phyloP scores from a whole-genome alignment of 2,797 vertebrate species.

The Coreius guichenoti region DNA sequence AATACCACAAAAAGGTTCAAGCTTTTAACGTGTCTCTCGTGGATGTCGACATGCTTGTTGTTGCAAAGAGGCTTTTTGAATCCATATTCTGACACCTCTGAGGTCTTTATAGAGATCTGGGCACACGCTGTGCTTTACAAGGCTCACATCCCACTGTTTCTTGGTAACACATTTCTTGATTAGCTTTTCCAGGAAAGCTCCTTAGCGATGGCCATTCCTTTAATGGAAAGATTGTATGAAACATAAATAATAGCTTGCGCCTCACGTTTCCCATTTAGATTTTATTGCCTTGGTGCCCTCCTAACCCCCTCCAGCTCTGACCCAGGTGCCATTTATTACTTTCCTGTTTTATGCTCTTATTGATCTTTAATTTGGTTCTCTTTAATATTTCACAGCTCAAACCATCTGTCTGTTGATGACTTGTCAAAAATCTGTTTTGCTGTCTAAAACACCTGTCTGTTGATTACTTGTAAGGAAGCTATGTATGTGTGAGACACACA shows the following conservation, averaged over 20 bases:
- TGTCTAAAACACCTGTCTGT: background rate
- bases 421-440: background rate
- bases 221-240: constrained; percentile 36
- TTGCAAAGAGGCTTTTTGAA: constrained; percentile 15
- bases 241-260: constrained; percentile 13
- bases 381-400: constrained; percentile 14
- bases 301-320: background rate
- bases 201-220: constrained; percentile 16
- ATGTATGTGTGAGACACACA: background rate
- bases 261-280: constrained; percentile 12
- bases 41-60: constrained; percentile 27
- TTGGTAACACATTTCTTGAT: constrained; percentile 50
- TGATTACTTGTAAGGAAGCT: background rate
- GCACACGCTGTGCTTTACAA: constrained; percentile 12
- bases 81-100: constrained; percentile 2
- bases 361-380: constrained; percentile 16
- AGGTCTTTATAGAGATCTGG: constrained; percentile 16
- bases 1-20: constrained; percentile 5
- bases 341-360: background rate
- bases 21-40: constrained; percentile 16
- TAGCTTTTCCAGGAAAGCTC: constrained; percentile 41
- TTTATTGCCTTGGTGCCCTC: background rate
- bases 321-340: constrained; percentile 18
- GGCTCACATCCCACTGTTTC: constrained; percentile 3
- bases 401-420: constrained; percentile 5